These are phyloP conservation scores for Thyatira batis DNA, from an alignment of 2,888 invertebrate genomes.

Conservation along the genomic window DNA sequence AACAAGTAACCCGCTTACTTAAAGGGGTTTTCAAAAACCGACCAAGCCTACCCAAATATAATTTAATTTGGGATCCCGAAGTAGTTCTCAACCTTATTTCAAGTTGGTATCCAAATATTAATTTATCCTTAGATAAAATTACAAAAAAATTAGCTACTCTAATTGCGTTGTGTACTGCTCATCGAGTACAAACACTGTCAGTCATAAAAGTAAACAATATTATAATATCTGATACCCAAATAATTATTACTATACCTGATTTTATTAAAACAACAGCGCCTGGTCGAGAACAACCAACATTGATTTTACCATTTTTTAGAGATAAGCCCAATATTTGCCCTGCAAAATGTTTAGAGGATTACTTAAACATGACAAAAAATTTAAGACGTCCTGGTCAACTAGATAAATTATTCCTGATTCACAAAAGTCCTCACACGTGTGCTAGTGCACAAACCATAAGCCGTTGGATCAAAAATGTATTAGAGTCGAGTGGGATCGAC, in stretches of 20 bases:
- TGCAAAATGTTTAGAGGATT: background rate
- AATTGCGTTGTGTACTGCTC: conserved; percentile 7
- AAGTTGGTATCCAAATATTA: too few species aligned
- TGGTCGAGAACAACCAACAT: background rate
- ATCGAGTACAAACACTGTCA: conserved; percentile 5
- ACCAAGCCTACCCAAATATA: too few species aligned
- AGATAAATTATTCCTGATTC: background rate
- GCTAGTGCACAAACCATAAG: background rate
- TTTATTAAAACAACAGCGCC: conserved; percentile 13
- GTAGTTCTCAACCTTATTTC: too few species aligned
- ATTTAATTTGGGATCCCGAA: too few species aligned
- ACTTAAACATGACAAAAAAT: background rate
- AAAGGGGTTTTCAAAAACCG: too few species aligned
- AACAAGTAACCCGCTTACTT: too few species aligned
- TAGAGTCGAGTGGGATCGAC: background rate
- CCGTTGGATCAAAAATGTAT: background rate
- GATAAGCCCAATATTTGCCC: background rate
- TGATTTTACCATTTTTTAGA: background rate
- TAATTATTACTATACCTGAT: conserved; percentile 9
- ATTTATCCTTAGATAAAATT: background rate
- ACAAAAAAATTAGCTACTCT: conserved; percentile 11
- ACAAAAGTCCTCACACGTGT: background rate
- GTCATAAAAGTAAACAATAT: conserved; percentile 10
- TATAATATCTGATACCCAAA: background rate
- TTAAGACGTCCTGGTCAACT: too few species aligned